Base-by-base conservation (phyloP, 1,140 invertebrate species). In the Parasteatoda tepidariorum region DNA sequence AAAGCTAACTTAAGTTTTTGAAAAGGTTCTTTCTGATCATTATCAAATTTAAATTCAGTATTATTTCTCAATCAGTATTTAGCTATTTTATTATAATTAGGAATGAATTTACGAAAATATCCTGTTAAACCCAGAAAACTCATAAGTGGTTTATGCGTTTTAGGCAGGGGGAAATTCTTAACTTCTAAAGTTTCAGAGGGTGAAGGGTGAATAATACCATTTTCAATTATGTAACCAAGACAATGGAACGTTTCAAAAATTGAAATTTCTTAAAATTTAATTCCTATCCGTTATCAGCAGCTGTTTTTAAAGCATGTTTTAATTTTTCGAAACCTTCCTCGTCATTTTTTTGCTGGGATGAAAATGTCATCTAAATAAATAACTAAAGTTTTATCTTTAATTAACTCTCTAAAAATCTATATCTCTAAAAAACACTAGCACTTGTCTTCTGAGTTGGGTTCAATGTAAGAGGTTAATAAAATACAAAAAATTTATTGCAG, bases 61-160 rank as follows among this genome's bases (percentile, higher is more conserved):
- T 41, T 38, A 48, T 68, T 3, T n/a, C 76, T 28, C 68, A 34
- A 5, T 11, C 24, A 0, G 54, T 33, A 59, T 81, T 68, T 26
- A 18, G 24, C 28, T 28, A 30, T 0, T 68, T 57, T 59, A 68
- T 59, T 18, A 68, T 70, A 30, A 28, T 55, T 9, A 81, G n/a
- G n/a, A n/a, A n/a, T n/a, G n/a, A n/a, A n/a, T n/a, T n/a, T n/a
- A n/a, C n/a, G n/a, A n/a, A n/a, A 81, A 48, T 70, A 68, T 26
- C 76, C 54, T 48, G 85, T 82, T 67, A 89, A 85, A 5, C 88
- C 88, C 1, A 89, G 68, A 38, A 89, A 88, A 22, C 78, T 31
- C 28, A 85, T 55, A 3, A 89, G 15, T 34, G 90, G 88, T 59
- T 86, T 86, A 11, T 74, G 41, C 26, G 75, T 85, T 41, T 59